Conservation (phyloP, 2,888 invertebrate species). For the Oscheius sp. region DNA sequence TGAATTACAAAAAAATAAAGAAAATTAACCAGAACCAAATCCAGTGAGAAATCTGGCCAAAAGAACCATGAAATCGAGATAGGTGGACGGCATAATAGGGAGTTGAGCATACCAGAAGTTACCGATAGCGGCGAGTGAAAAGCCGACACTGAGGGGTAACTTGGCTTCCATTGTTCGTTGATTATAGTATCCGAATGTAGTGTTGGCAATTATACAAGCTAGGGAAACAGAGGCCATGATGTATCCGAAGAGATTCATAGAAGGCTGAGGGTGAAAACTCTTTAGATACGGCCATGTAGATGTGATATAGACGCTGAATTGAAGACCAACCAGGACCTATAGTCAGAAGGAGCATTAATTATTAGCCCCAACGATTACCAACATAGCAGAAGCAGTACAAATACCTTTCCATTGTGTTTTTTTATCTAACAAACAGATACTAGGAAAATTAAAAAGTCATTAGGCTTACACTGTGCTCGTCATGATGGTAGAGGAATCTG, state of each 20-base stretch:
- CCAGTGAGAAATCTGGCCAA: constrained; percentile 43
- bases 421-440: constrained; percentile 34
- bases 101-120: constrained; percentile 43
- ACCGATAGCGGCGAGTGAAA: constrained; percentile 20
- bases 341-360: too few species aligned
- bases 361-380: too few species aligned
- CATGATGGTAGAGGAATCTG: too few species aligned
- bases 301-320: constrained; percentile 51
- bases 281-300: constrained; percentile 52
- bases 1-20: background rate
- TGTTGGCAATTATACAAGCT: constrained; percentile 1
- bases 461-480: too few species aligned
- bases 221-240: background rate
- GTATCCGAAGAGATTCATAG: constrained; percentile 8
- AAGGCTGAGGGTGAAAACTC: background rate
- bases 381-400: constrained; percentile 39
- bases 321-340: constrained; percentile 24
- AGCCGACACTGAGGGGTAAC: constrained; percentile 7
- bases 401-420: constrained; percentile 50
- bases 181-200: constrained; percentile 25
- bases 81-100: background rate
- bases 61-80: background rate
- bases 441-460: background rate
- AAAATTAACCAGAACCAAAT: constrained; percentile 35
- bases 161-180: constrained; percentile 17